phyloP scores from a whole-genome alignment of 2,113 vertebrate species.

The Cisticola juncidis region DNA sequence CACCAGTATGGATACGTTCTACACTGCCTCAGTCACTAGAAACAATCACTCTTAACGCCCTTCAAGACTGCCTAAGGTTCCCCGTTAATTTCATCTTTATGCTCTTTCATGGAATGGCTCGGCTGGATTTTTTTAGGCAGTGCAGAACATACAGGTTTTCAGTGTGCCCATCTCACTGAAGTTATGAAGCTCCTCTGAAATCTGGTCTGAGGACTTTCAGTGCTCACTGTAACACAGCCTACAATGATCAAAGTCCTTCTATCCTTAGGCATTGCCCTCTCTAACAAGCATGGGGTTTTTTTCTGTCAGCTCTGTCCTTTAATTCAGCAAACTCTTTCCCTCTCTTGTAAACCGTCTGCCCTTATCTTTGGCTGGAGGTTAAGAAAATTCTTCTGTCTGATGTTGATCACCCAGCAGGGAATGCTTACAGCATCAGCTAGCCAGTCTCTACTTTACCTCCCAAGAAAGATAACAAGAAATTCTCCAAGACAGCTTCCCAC shows the following conservation, averaged over 20 bases:
- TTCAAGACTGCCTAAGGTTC: background rate
- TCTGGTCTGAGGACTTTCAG: background rate
- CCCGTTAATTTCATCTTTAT: background rate
- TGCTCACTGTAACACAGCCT: background rate
- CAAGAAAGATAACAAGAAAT: slow-evolving; percentile 71
- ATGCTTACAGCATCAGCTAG: slow-evolving; percentile 53
- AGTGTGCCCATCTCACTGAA: background rate
- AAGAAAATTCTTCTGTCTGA: slow-evolving; percentile 53
- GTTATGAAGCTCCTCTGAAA: background rate
- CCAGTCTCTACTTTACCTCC: slow-evolving; percentile 29
- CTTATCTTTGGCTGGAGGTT: slow-evolving; percentile 53
- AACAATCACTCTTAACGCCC: background rate
- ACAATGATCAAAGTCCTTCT: background rate
- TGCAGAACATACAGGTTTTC: background rate
- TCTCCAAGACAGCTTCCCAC: slow-evolving; percentile 50
- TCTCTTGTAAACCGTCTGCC: background rate
- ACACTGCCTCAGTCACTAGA: background rate
- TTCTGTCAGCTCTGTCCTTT: background rate
- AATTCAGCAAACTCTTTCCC: background rate
- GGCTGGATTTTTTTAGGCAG: background rate
- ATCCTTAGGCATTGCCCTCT: background rate
- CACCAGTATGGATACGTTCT: background rate
- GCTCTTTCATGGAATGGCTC: background rate
- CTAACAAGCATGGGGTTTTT: background rate
- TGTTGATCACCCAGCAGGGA: slow-evolving; percentile 60